Percentiles rank a stretch among this genome's conserved stretches.
These are phyloP conservation scores for Pogonomyrmex californicus DNA, from an alignment of 1,140 invertebrate species.

Conservation along the genomic window DNA sequence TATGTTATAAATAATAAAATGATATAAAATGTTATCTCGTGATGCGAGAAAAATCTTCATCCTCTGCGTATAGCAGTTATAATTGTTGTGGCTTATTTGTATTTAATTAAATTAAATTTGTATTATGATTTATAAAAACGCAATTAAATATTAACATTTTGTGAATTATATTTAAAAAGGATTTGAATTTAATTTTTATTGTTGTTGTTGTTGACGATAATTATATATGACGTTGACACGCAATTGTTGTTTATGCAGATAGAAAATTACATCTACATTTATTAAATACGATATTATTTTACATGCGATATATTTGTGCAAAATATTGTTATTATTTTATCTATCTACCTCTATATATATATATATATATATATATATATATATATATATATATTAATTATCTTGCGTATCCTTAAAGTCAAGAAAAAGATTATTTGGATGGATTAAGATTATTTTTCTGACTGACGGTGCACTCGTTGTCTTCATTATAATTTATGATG, in stretches of 20 bases:
- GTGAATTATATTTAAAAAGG: not conserved
- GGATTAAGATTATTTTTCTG: conserved; percentile 9
- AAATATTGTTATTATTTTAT: not conserved
- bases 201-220: not conserved
- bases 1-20: conserved; percentile 5
- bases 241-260: not conserved
- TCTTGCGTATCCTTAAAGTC: not conserved
- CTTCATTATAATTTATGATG: not conserved
- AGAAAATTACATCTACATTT: not conserved
- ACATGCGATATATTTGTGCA: not conserved
- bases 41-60: not conserved
- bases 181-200: not conserved
- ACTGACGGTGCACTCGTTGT: not conserved
- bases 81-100: not conserved
- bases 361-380: not conserved
- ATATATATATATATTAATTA: not conserved
- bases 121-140: conserved; percentile 13
- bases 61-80: not conserved
- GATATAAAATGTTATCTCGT: conserved; percentile 1
- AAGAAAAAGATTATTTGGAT: not conserved
- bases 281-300: not conserved
- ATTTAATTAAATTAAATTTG: not conserved
- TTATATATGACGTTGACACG: not conserved
- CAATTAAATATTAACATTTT: not conserved
- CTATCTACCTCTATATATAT: not conserved